Conservation (phyloP, 2,797 vertebrate genomes). For the Cossypha caffra region DNA sequence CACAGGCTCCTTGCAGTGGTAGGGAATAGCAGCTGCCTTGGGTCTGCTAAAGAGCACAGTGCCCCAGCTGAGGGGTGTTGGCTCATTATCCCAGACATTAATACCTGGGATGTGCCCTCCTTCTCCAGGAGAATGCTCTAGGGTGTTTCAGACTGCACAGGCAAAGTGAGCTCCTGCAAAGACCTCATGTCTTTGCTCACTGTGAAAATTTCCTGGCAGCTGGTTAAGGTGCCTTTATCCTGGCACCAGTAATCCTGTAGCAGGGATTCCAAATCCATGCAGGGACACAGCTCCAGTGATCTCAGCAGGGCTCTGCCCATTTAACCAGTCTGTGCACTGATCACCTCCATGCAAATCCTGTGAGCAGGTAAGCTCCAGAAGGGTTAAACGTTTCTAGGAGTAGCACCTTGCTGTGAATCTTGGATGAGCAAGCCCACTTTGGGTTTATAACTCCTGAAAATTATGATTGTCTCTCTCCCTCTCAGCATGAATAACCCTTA, state of each 20-base stretch:
- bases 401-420: background rate
- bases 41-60: background rate
- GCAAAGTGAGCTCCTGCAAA: background rate
- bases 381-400: background rate
- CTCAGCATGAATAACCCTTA: background rate
- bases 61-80: background rate
- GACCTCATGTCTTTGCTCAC: fast-evolving
- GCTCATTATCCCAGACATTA: background rate
- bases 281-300: too few relatives aligned
- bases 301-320: background rate
- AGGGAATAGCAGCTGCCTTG: background rate
- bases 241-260: background rate
- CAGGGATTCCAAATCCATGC: fast-evolving
- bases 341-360: background rate
- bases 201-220: fast-evolving
- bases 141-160: fast-evolving
- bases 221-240: background rate
- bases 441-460: background rate
- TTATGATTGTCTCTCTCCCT: background rate
- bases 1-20: fast-evolving
- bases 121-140: fast-evolving
- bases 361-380: background rate
- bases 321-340: background rate
- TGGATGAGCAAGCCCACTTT: background rate
- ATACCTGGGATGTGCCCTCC: fast-evolving